A percentile compares a stretch with the other conserved stretches of the same genome.
Conservation (phyloP, 2,888 invertebrate species). For the Dolichomitus sp. region DNA sequence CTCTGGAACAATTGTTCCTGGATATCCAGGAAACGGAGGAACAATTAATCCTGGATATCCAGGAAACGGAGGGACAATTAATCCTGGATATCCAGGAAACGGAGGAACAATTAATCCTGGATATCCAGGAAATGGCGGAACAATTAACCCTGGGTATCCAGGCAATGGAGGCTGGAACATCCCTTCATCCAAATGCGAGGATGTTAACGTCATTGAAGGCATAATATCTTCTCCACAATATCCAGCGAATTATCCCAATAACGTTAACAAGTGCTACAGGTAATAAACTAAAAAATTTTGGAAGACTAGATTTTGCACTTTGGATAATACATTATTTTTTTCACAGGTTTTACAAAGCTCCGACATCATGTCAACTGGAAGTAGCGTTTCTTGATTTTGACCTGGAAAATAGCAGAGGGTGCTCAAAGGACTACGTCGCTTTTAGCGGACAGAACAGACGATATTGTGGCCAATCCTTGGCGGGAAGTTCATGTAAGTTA, state of each 20-base stretch:
- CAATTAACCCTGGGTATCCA: slow-evolving; percentile 32
- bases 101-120: slow-evolving; percentile 27
- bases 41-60: slow-evolving; percentile 23
- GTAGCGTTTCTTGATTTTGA: slow-evolving; percentile 86
- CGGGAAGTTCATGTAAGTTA: slow-evolving; percentile 82
- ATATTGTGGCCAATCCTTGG: slow-evolving; percentile 85
- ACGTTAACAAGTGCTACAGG: slow-evolving; percentile 86
- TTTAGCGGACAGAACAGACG: slow-evolving; percentile 80
- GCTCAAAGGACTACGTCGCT: slow-evolving; percentile 85
- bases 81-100: slow-evolving; percentile 45
- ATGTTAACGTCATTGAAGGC: slow-evolving; percentile 82
- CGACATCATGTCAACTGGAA: slow-evolving; percentile 85
- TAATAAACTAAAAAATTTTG: slow-evolving; percentile 67
- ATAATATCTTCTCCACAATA: slow-evolving; percentile 86
- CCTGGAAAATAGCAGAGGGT: slow-evolving; percentile 84
- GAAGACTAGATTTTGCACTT: neutral
- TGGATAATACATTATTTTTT: neutral
- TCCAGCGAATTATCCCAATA: slow-evolving; percentile 85
- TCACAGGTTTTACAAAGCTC: slow-evolving; percentile 84
- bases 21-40: slow-evolving; percentile 43
- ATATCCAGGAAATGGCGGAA: slow-evolving; percentile 35
- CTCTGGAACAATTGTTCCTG: slow-evolving; percentile 15
- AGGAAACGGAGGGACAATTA: slow-evolving; percentile 22
- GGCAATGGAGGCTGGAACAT: slow-evolving; percentile 41
- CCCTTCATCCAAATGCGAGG: slow-evolving; percentile 77